Evolutionary conservation across 2,797 vertebrate species (phyloP), one percentile per base, ranked within the genome.

Genomic region (Melanogrammus aeglefinus): DNA sequence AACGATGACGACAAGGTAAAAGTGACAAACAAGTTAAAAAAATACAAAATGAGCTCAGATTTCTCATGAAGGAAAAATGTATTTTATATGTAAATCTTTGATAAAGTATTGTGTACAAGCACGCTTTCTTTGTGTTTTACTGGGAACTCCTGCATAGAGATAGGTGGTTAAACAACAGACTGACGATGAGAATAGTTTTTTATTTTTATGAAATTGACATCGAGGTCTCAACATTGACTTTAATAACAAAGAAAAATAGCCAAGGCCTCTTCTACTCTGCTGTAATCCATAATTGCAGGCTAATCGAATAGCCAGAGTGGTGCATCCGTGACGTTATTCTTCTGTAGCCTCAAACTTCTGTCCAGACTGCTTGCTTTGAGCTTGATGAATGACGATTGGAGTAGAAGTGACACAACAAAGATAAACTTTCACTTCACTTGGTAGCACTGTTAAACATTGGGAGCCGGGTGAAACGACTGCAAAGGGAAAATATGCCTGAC

Each of bases 81-180:
- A 87, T 92, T 93, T 93, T 91, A 88, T 91, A 92, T 93, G 92
- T 94, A 85, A 91, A 85, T 90, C 89, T 94, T 94, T 94, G 92
- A 94, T 94, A 92, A 93, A 92, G 88, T 94, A 91, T 91, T 92
- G 91, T 93, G 92, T 92, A 91, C 88, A 90, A 89, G 87, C 87
- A 76, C 81, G 82, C 77, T 79, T 77, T 78, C 84, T 87, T 75
- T 88, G 90, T 73, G 90, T 87, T 86, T 88, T 88, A 85, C 79
- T 87, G 70, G 79, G 27, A 47, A 39, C 35, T 73, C 76, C 76
- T 84, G 76, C 72, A 83, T 80, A 79, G 66, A 44, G 72, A 14
- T 70, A 81, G 72, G 83, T 83, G 78, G 79, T 86, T 83, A 77
- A 84, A 81, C 83, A n/a, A 81, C 84, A 83, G 74, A 14, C 76